A percentile compares a stretch with the other conserved stretches of the same genome.
Conservation (phyloP, 2,888 invertebrate species). For the Meliscaeva auricollis region DNA sequence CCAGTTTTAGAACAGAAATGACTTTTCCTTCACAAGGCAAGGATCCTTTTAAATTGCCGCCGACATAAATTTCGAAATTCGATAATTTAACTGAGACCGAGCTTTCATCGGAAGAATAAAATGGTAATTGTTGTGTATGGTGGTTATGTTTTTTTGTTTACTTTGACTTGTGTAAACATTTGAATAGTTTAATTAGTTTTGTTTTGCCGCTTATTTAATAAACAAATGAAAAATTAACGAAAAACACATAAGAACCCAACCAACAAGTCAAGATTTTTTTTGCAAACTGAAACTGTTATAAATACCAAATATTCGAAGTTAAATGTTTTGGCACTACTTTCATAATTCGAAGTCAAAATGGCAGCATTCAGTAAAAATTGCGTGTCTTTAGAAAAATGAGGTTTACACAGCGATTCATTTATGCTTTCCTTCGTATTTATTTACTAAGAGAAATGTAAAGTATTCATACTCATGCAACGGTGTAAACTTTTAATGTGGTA, state of each 20-base stretch:
- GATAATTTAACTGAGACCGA: constrained; percentile 8
- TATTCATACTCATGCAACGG: too few relatives aligned
- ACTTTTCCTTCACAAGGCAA: constrained; percentile 32
- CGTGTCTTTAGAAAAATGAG: not conserved
- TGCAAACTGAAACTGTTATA: constrained; percentile 13
- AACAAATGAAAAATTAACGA: not conserved
- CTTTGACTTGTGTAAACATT: too few relatives aligned
- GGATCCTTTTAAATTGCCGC: constrained; percentile 46
- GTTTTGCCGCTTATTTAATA: not conserved
- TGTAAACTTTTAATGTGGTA: too few relatives aligned
- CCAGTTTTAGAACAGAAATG: constrained; percentile 30
- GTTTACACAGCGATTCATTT: too few relatives aligned
- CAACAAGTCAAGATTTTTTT: constrained; percentile 14
- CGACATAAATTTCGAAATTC: constrained; percentile 55
- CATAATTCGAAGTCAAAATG: not conserved
- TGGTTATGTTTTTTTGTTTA: not conserved
- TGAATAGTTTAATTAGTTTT: not conserved
- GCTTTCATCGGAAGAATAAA: not conserved
- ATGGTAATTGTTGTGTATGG: not conserved
- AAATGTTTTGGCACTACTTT: not conserved
- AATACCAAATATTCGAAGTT: not conserved
- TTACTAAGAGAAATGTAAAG: too few relatives aligned
- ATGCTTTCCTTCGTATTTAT: too few relatives aligned
- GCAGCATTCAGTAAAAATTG: not conserved
- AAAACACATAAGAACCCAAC: not conserved